phyloP scores from a whole-genome alignment of 2,113 vertebrate genomes.

The Otocyon megalotis region DNA sequence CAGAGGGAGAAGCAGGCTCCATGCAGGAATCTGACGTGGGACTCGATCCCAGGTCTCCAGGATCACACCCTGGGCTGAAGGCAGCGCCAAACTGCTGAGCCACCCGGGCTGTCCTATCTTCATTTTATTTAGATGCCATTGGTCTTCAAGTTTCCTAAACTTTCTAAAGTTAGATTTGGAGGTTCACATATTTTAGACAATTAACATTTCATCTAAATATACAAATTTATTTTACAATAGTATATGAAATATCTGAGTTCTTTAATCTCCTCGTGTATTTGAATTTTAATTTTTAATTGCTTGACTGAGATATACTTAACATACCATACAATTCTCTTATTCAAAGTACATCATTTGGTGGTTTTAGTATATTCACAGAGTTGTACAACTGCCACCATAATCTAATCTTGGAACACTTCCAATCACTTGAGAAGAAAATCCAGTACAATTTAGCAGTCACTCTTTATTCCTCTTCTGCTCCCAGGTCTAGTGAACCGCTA shows the following conservation, averaged over 20 bases:
- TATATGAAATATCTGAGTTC: neutral
- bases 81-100: too few relatives aligned
- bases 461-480: neutral
- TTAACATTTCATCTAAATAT: neutral
- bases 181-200: neutral
- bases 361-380: neutral
- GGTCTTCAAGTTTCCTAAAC: neutral
- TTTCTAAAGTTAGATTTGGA: neutral
- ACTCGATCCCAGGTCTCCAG: too few relatives aligned
- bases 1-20: too few relatives aligned
- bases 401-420: neutral
- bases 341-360: neutral
- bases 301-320: neutral
- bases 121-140: neutral
- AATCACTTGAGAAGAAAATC: neutral
- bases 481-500: fast-evolving
- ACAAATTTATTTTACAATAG: neutral
- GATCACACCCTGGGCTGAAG: too few relatives aligned
- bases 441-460: neutral
- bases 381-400: neutral
- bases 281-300: neutral
- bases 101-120: neutral
- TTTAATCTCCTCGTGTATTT: neutral
- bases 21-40: too few relatives aligned
- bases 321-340: neutral